phyloP scores from a whole-genome alignment of 2,797 vertebrate species.

The Prunella strophiata region DNA sequence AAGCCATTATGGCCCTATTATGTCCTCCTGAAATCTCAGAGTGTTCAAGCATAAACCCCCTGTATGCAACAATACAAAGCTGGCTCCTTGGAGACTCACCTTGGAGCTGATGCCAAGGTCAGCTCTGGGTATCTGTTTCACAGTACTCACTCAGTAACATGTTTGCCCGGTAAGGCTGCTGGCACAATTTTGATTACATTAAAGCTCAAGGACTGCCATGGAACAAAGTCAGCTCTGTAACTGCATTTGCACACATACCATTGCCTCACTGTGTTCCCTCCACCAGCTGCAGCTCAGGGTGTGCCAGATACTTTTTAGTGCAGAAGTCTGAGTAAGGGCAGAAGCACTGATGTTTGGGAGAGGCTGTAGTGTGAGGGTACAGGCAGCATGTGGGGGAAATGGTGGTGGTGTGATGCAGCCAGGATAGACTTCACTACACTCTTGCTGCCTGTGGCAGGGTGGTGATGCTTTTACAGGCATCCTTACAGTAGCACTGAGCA shows the following conservation, averaged over 20 bases:
- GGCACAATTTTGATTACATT: conserved; percentile 1
- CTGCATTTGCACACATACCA: conserved; percentile 21
- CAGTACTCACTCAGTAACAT: not conserved
- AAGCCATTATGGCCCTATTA: not conserved
- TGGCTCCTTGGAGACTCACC: not conserved
- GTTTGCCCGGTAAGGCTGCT: not conserved
- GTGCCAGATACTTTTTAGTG: not conserved
- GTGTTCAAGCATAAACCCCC: not conserved
- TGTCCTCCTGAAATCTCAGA: not conserved
- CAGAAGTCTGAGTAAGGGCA: not conserved
- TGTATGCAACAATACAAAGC: not conserved
- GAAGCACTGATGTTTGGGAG: not conserved
- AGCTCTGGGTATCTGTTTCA: not conserved
- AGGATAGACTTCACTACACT: not conserved
- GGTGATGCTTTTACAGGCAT: not conserved
- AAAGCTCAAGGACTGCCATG: not conserved
- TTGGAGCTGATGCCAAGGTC: not conserved
- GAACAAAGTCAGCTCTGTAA: conserved; percentile 48
- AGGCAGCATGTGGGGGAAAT: not conserved
- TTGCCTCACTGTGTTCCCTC: not conserved
- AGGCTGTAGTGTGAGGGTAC: not conserved
- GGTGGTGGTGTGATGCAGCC: accelerated
- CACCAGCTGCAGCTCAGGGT: not conserved
- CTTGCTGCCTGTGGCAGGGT: not conserved
- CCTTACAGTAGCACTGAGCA: not conserved